Conservation (phyloP, 2,797 vertebrate genomes). For the Amazona ochrocephala region DNA sequence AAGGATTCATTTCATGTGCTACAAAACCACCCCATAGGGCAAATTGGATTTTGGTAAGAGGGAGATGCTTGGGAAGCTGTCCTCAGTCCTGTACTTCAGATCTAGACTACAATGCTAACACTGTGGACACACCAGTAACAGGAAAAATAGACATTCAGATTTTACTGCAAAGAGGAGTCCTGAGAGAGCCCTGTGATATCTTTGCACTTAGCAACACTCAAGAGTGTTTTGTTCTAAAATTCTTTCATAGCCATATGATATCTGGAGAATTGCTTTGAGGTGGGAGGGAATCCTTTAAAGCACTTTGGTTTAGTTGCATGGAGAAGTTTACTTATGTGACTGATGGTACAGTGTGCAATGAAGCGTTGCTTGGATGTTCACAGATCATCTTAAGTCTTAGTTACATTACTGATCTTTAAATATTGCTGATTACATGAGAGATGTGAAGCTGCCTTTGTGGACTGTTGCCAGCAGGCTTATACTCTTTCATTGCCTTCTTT, state of each 20-base stretch:
- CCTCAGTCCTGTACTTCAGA: not conserved
- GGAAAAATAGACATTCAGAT: not conserved
- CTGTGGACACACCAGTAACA: not conserved
- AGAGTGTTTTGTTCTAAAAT: not conserved
- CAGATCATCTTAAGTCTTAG: not conserved
- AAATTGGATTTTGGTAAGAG: not conserved
- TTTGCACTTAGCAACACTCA: not conserved
- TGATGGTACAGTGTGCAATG: not conserved
- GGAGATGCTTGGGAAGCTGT: not conserved
- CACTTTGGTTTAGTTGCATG: not conserved
- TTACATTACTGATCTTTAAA: not conserved
- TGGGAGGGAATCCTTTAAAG: not conserved
- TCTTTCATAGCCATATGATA: not conserved
- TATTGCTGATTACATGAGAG: not conserved
- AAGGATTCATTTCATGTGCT: not conserved
- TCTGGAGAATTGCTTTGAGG: not conserved
- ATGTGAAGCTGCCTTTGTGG: not conserved
- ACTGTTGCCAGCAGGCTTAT: not conserved
- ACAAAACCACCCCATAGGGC: not conserved
- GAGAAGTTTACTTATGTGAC: not conserved
- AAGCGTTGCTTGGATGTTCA: not conserved
- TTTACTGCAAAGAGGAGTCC: not conserved
- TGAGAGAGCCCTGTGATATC: not conserved
- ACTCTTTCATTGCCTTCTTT: not conserved
- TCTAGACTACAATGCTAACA: not conserved